Percentiles rank a stretch among this genome's conserved stretches.
Conservation (phyloP, 2,888 invertebrate genomes). For the Drosophila nigritarsus region DNA sequence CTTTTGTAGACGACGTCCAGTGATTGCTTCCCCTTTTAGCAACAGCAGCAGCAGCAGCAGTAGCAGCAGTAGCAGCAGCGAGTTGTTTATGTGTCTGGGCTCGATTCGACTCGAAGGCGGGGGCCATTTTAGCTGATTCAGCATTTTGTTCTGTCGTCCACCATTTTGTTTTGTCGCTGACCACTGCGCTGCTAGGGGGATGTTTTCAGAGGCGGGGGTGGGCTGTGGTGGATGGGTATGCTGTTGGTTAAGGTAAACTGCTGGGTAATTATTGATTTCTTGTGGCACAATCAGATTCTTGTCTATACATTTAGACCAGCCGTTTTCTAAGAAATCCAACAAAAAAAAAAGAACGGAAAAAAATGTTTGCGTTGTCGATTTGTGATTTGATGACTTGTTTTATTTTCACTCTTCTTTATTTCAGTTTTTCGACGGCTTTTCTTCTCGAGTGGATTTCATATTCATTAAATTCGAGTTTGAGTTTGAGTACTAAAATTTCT, state of each 20-base stretch:
- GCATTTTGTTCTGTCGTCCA: constrained; percentile 44
- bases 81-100: constrained; percentile 74
- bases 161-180: constrained; percentile 58
- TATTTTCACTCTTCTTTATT: neutral
- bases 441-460: neutral
- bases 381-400: constrained; percentile 10
- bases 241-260: constrained; percentile 33
- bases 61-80: constrained; percentile 13
- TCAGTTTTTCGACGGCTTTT: neutral
- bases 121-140: constrained; percentile 43
- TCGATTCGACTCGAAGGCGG: constrained; percentile 8
- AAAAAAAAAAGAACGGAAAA: neutral
- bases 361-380: constrained; percentile 1
- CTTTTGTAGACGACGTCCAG: constrained; percentile 33
- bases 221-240: neutral
- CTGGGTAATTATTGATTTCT: constrained; percentile 60
- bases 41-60: constrained; percentile 5
- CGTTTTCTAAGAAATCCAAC: constrained; percentile 10
- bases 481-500: neutral
- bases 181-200: constrained; percentile 41
- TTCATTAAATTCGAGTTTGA: neutral
- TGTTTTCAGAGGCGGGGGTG: constrained; percentile 1
- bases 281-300: constrained; percentile 18
- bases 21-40: constrained; percentile 39
- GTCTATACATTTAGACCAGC: constrained; percentile 14